These are phyloP conservation scores for Orthosia cruda DNA, from an alignment of 2,888 invertebrate genomes.

Conservation along the genomic window DNA sequence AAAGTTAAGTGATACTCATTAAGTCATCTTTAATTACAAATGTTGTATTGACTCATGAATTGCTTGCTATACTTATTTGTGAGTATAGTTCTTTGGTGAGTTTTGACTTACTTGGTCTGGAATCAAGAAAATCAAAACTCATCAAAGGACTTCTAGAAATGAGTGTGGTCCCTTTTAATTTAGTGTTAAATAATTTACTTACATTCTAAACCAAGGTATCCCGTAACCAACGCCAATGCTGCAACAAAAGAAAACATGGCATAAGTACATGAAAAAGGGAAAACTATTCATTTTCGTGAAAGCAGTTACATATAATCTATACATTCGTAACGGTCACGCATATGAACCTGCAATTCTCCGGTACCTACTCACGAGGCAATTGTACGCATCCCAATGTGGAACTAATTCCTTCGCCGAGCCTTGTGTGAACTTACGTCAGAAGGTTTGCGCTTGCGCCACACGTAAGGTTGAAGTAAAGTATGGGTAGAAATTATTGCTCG, in stretches of 20 bases:
- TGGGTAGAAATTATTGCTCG: constrained; percentile 26
- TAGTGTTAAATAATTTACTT: constrained; percentile 3
- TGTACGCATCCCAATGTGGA: constrained; percentile 71
- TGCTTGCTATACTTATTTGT: neutral
- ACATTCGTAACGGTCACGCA: constrained; percentile 76
- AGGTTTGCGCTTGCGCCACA: constrained; percentile 31
- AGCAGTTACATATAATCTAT: constrained; percentile 69
- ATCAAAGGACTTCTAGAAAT: neutral
- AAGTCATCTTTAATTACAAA: too few relatives aligned
- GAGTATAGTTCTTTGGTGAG: too few relatives aligned
- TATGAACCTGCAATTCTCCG: constrained; percentile 69
- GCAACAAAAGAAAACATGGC: constrained; percentile 52
- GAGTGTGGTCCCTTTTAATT: neutral
- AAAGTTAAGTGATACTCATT: neutral
- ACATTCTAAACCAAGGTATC: constrained; percentile 21
- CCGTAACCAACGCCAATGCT: constrained; percentile 19
- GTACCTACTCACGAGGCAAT: constrained; percentile 68
- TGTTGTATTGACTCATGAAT: neutral
- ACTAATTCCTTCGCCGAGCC: constrained; percentile 57
- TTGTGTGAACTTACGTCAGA: constrained; percentile 41
- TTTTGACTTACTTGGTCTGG: too few relatives aligned
- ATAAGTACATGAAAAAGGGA: constrained; percentile 53
- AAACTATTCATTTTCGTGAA: constrained; percentile 74
- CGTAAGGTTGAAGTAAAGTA: constrained; percentile 37
- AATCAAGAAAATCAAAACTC: neutral